Conservation (phyloP, 2,113 vertebrate species). For the Seriola dumerili region DNA sequence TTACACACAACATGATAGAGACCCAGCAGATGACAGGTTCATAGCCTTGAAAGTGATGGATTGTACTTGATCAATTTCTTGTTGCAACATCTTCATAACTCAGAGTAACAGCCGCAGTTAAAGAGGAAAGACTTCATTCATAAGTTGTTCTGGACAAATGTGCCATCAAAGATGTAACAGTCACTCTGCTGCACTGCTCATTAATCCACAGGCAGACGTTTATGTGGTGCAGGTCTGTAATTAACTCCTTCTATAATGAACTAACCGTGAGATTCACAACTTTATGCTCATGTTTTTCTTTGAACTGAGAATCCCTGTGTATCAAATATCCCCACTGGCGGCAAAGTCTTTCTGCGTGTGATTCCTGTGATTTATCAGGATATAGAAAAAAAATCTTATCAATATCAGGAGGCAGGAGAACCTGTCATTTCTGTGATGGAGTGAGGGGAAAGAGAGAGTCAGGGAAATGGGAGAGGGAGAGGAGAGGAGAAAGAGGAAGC, state of each 20-base stretch:
- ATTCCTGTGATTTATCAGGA: conserved; percentile 24
- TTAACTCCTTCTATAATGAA: conserved; percentile 2
- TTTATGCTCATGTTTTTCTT: conserved; percentile 46
- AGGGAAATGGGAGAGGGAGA: conserved; percentile 2
- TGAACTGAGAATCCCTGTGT: conserved; percentile 25
- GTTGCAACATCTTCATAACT: neutral
- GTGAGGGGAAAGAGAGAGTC: neutral
- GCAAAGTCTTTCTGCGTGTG: neutral
- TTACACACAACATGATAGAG: neutral
- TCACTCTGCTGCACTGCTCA: conserved; percentile 30
- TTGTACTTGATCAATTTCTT: neutral
- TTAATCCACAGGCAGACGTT: conserved; percentile 37
- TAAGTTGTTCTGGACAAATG: conserved; percentile 35
- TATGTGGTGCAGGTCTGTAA: conserved; percentile 5
- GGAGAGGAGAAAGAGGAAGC: conserved; percentile 3
- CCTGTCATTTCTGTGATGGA: conserved; percentile 31
- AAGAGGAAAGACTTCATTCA: conserved; percentile 16
- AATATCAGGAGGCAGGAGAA: conserved; percentile 20
- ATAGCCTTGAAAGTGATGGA: neutral
- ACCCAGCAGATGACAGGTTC: neutral
- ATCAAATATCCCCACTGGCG: conserved; percentile 31
- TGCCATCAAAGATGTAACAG: conserved; percentile 28
- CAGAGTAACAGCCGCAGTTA: neutral
- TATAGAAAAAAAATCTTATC: conserved; percentile 14
- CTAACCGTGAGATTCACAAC: neutral